Base-by-base conservation (phyloP, 2,797 vertebrate species). In the Babyrousa celebensis region DNA sequence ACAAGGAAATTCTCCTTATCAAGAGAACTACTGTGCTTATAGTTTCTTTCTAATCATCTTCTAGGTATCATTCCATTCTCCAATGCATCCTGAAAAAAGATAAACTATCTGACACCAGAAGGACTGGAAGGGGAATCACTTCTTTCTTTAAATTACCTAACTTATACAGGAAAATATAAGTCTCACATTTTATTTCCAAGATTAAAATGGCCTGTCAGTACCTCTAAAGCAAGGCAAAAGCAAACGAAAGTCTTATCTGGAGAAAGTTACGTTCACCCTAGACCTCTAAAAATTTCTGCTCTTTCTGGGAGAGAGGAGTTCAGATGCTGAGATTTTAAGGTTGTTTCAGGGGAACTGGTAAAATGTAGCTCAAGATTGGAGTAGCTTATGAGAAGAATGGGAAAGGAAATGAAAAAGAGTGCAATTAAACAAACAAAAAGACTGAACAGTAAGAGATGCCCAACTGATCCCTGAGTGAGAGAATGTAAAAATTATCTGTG, bases 1-100 rank as follows among this genome's bases (percentile, higher is more conserved):
- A 32, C 10, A 93, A 68, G 21, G 14, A 72, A 96, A 94, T 27
- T 15, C 32, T 95, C 23, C 68, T 85, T 85, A 56, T 92, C 27
- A 88, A 80, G 71, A 72, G 43, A 89, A 88, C 1, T 79, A 74
- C 43, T 48, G 43, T 48, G 43, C 43, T 48, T 48, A 32, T 20
- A 56, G 6, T 87, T 82, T 90, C n/a, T 58, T 70, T 94, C 40
- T 56, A 68, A 23, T 62, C 23, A 60, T 43, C 11, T 32, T 85
- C 0, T 60, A 60, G 6, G n/a, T 77, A 91, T 96, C 58, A 71
- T 65, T 75, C 48, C 56, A 60, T 96, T 96, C 62, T 92, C 63
- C 89, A 93, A 71, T 43, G 36, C 58, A 93, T 62, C 36, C 21
- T 40, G 36, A 85, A 54, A 27, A 80, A 85, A 82, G 25, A 43